phyloP scores from a whole-genome alignment of 1,140 invertebrate genomes.

The Drosophila rufa region DNA sequence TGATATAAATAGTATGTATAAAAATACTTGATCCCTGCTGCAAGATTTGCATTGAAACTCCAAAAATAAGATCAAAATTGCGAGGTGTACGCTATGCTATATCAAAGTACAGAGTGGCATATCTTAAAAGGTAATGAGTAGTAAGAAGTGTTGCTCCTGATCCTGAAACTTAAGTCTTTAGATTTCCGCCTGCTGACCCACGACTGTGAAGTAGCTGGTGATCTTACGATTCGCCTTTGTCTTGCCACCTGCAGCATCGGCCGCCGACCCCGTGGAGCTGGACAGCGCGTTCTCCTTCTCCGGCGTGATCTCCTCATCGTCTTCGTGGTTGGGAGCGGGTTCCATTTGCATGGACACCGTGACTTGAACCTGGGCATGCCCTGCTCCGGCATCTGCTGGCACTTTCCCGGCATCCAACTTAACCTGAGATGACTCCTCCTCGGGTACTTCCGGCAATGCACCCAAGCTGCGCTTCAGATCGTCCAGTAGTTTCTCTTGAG shows the following conservation, averaged over 20 bases:
- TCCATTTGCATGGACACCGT: constrained; percentile 81
- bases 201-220: constrained; percentile 77
- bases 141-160: constrained; percentile 58
- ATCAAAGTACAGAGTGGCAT: constrained; percentile 67
- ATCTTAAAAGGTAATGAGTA: constrained; percentile 72
- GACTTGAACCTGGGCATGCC: constrained; percentile 66
- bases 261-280: constrained; percentile 26
- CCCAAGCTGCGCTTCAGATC: constrained; percentile 58
- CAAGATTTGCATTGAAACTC: constrained; percentile 59
- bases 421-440: constrained; percentile 39
- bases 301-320: constrained; percentile 58
- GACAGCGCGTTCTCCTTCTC: constrained; percentile 74
- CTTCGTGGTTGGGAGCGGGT: constrained; percentile 38
- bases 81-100: constrained; percentile 63
- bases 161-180: constrained; percentile 75
- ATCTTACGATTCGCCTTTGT: constrained; percentile 75
- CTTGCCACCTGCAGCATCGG: constrained; percentile 50
- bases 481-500: constrained; percentile 59
- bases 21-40: constrained; percentile 79
- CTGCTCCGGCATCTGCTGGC: constrained; percentile 66
- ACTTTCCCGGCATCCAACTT: constrained; percentile 22
- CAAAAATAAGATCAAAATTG: constrained; percentile 47
- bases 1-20: constrained; percentile 55
- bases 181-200: constrained; percentile 80
- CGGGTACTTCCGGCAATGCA: constrained; percentile 50